A percentile compares a stretch with the other conserved stretches of the same genome.
Conservation (phyloP, 2,113 vertebrate species). For the Pseudolaguvia tuberculata region DNA sequence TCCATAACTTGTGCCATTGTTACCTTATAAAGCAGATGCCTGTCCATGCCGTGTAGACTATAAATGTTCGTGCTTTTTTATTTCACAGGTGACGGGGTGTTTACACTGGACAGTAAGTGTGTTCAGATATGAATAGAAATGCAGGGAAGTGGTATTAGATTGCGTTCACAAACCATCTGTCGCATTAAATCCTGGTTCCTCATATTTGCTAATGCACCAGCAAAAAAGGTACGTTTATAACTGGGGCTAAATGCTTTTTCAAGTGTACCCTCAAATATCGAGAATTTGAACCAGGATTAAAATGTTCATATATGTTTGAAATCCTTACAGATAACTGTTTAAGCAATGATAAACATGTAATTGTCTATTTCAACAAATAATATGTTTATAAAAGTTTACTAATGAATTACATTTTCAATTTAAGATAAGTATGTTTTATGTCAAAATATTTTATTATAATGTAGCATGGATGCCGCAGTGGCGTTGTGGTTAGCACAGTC, state of each 20-base stretch:
- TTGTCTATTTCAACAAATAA: not conserved
- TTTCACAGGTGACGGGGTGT: constrained; percentile 40
- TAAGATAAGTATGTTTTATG: not conserved
- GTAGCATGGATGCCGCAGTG: no score
- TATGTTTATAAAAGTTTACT: not conserved
- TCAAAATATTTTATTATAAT: not conserved
- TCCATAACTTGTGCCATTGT: constrained; percentile 58
- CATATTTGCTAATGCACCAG: constrained; percentile 33
- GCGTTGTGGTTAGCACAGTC: no score
- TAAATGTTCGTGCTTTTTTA: constrained; percentile 44
- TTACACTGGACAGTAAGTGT: constrained; percentile 17
- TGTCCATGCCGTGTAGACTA: not conserved
- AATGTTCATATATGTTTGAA: not conserved
- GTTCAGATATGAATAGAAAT: constrained; percentile 42
- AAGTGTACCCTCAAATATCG: not conserved
- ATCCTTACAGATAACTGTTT: no score
- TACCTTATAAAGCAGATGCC: constrained; percentile 70
- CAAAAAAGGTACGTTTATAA: constrained; percentile 1
- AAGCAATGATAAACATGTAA: not conserved
- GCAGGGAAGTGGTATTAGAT: constrained; percentile 45
- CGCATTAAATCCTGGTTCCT: constrained; percentile 44
- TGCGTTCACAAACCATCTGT: constrained; percentile 35
- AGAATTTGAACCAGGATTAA: not conserved
- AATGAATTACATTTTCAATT: not conserved
- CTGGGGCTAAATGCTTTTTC: not conserved